Conservation (phyloP, 2,888 invertebrate species). For the Drepana falcataria region DNA sequence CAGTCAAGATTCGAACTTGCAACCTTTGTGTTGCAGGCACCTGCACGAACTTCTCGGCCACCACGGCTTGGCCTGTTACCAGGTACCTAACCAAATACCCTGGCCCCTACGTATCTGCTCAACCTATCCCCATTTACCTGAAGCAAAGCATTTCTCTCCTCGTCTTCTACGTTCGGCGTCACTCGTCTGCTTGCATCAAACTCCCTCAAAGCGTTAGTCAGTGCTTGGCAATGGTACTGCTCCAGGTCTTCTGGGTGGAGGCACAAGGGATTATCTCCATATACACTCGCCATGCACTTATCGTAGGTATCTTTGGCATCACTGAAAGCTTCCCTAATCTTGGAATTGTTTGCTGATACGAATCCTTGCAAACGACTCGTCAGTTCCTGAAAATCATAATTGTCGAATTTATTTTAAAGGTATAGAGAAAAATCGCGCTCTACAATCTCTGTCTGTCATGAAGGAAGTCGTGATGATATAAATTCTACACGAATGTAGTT, state of each 20-base stretch:
- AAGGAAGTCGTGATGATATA: too few species aligned
- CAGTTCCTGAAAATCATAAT: background rate
- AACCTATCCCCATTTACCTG: background rate
- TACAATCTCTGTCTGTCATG: background rate
- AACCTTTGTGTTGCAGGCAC: too few species aligned
- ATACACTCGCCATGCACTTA: background rate
- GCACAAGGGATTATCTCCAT: conserved; percentile 12
- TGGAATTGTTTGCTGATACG: background rate
- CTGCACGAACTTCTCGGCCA: too few species aligned
- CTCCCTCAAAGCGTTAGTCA: background rate
- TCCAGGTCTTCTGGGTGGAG: conserved; percentile 11
- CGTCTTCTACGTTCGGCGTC: background rate
- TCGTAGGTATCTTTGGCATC: background rate
- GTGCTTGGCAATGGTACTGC: conserved; percentile 7
- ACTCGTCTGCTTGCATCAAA: background rate
- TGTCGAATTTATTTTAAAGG: too few species aligned
- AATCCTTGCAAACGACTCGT: background rate
- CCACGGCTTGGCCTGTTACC: too few species aligned
- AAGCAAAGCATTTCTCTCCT: background rate
- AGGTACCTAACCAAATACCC: too few species aligned
- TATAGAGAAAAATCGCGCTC: background rate
- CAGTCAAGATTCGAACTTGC: too few species aligned
- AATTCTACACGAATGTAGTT: too few species aligned
- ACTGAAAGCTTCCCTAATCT: background rate
- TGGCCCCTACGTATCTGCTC: too few species aligned